Evolutionary conservation across 2,113 vertebrate genomes (phyloP), one percentile per base, ranked within the genome.

Genomic region (Tiliqua scincoides): DNA sequence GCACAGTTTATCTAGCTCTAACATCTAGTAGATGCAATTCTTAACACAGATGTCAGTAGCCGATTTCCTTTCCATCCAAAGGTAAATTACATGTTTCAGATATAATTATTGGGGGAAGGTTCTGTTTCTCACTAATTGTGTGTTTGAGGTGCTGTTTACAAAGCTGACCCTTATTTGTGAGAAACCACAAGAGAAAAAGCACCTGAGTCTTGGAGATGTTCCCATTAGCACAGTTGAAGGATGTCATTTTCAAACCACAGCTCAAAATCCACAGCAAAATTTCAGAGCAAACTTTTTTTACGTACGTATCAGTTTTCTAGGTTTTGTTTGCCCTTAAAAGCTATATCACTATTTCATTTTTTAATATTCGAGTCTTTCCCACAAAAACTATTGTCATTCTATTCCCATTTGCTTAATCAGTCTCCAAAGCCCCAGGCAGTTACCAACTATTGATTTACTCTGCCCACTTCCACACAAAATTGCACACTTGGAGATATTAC

Each of bases 1-100:
- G 76, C n/a, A 82, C 21, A 86, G 85, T 92, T 93, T 92, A 92
- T 95, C 87, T 89, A 78, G 59, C 82, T 91, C 74, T 85, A 40
- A 32, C 72, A 79, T 61, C 79, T 85, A 85, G 43, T 62, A 10
- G 25, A 82, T 91, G 81, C n/a, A 72, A 21, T 82, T 94, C 90
- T 91, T 90, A 81, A 83, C 79, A 90, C 81, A 43, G 30, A 86
- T 17, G 52, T 83, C n/a, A 72, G 48, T 57, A 62, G 87, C 18
- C 67, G 74, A 9, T 67, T 27, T 78, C 9, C 54, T 63, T 27
- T 78, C 10, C 43, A 63, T 62, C 15, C 40, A 73, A 68, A 2
- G 62, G 35, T 83, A 87, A 48, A 52, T 40, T 89, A 3, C 25
- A 25, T 84, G 3, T 6, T 86, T 63, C 1, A 61, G 25, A 61